These are phyloP conservation scores for Drosophila kikkawai DNA, from an alignment of 1,140 invertebrate genomes.

Conservation along the genomic window DNA sequence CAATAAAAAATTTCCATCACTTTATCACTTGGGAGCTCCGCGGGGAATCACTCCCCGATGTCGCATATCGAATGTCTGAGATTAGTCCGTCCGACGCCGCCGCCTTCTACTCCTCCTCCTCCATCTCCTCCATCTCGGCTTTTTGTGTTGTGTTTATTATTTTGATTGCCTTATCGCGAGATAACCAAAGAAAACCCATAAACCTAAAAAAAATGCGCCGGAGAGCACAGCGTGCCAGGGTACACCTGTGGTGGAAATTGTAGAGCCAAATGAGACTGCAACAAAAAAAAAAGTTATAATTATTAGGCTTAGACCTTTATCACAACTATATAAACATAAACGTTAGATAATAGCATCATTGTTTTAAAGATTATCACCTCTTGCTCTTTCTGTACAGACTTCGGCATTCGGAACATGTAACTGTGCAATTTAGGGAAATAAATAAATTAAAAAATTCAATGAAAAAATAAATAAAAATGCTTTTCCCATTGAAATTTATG, in stretches of 20 bases:
- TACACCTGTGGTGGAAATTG: slow-evolving; percentile 1
- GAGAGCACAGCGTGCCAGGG: background rate
- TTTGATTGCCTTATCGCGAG: slow-evolving; percentile 38
- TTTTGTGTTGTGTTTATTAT: slow-evolving; percentile 28
- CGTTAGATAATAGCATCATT: background rate
- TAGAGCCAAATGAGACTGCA: background rate
- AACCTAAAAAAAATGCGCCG: background rate
- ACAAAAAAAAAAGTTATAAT: background rate
- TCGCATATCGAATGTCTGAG: slow-evolving; percentile 26
- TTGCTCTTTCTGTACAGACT: no score
- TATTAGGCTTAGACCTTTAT: background rate
- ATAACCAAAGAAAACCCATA: slow-evolving; percentile 24
- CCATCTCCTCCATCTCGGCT: background rate
- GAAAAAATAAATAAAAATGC: no score
- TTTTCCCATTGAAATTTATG: no score
- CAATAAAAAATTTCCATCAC: slow-evolving; percentile 9
- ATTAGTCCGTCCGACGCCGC: slow-evolving; percentile 6
- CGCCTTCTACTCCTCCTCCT: background rate
- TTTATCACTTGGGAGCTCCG: background rate
- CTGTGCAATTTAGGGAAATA: no score
- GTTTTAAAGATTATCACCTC: background rate
- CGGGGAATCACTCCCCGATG: slow-evolving; percentile 15
- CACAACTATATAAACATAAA: background rate
- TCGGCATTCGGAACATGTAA: no score
- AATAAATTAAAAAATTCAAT: no score